Evolutionary conservation across 2,797 vertebrate species (phyloP).

Genomic region (Pogonophryne albipinna): DNA sequence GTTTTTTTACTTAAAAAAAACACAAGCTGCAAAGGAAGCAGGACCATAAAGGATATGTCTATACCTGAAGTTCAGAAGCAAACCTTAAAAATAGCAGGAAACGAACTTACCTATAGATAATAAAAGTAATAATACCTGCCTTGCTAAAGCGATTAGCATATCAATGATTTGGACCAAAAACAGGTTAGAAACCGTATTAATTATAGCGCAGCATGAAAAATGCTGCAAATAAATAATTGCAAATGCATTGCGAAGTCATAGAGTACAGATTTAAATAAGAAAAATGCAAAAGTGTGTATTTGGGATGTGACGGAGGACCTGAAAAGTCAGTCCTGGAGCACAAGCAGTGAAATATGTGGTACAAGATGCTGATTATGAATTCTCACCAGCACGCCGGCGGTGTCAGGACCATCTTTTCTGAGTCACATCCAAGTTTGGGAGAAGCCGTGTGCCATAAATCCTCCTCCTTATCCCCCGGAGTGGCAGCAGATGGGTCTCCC

Average conservation of each 20-base stretch:
- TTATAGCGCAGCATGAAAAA: not conserved
- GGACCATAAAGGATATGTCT: not conserved
- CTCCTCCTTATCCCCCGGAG: conserved; percentile 18
- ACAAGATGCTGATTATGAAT: conserved; percentile 52
- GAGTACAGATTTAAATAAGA: not conserved
- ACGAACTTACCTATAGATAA: not conserved
- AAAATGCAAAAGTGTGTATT: not conserved
- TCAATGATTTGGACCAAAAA: not conserved
- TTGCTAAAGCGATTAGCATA: not conserved
- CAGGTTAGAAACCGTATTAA: not conserved
- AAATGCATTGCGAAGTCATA: not conserved
- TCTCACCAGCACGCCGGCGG: conserved; percentile 31
- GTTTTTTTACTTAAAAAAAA: not conserved
- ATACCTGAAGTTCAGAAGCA: not conserved
- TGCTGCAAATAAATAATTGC: not conserved
- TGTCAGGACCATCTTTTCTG: conserved; percentile 44
- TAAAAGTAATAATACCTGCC: conserved; percentile 5
- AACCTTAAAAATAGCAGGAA: not conserved
- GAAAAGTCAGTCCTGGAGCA: conserved; percentile 18
- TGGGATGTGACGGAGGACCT: conserved; percentile 25
- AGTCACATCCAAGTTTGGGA: conserved; percentile 50
- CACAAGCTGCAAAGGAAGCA: conserved; percentile 15
- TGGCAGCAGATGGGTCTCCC: conserved; percentile 57
- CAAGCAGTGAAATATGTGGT: conserved; percentile 22
- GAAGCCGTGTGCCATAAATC: conserved; percentile 24